Evolutionary conservation across 2,113 vertebrate species (phyloP), one percentile per base, ranked within the genome.

Genomic region (Psittacula cyanocephala): DNA sequence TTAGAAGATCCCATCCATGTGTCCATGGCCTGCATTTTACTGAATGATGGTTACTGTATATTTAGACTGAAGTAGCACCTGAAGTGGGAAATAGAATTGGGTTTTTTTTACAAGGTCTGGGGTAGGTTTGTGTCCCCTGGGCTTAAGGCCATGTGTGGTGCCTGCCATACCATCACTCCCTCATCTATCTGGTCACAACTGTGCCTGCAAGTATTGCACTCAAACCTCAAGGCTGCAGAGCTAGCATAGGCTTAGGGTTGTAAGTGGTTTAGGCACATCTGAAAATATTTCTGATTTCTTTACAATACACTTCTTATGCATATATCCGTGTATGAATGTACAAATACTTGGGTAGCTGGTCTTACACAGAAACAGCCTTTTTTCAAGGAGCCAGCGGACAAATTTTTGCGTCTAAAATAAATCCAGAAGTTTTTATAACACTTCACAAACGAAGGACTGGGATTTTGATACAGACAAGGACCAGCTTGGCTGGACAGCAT

Each of bases 271-370:
- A 79, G 25, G 17, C 28, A 78, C 19, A 46, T 60, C 17, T 84
- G 86, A 89, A 68, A 84, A 60, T 1, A 71, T 14, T 29, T 35
- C 29, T 33, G 13, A 46, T 57, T 35, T 60, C 20, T 53, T 75
- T 49, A 27, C 6, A 53, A 46, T 14, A 6, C 28, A 44, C 14
- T n/a, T 15, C 0, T 2, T 23, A 31, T 0, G 1, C 6, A 41
- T 12, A 50, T 2, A n/a, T 39, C 47, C 6, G 15, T 65, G 10
- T 18, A 27, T 41, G 20, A 10, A 31, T 8, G 24, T 37, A 31
- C 18, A 83, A 59, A 71, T 49, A 27, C 44, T 29, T 59, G 22
- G 18, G 27, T 46, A 68, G 8, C 18, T 89, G 52, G 15, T 72
- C 28, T 59, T 47, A 14, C 0, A 3, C 2, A 72, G 37, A 47